A percentile compares a stretch with the other conserved stretches of the same genome.
Conservation (phyloP, 2,797 vertebrate species). For the Cossypha niveicapilla region DNA sequence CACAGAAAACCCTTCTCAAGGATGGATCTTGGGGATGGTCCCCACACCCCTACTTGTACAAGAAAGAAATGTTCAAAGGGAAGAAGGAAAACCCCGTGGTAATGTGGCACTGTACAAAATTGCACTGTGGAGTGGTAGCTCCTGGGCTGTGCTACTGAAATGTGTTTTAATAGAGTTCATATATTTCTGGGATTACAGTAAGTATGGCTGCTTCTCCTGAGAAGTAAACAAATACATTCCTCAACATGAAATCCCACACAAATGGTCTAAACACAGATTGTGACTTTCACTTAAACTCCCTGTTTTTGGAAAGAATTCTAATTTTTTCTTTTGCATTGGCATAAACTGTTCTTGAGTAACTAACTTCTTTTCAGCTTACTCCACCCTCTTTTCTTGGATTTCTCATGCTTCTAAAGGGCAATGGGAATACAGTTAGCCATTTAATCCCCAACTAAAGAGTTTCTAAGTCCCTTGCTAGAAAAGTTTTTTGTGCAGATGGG, state of each 20-base stretch:
- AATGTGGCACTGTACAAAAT: background rate
- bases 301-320: slow-evolving; percentile 23
- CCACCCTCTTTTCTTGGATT: slow-evolving; percentile 45
- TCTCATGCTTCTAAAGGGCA: slow-evolving; percentile 24
- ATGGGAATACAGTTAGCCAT: background rate
- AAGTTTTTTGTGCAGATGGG: background rate
- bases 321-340: slow-evolving; percentile 36
- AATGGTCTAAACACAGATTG: slow-evolving; percentile 35
- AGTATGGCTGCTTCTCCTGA: background rate
- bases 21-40: background rate
- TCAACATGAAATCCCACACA: slow-evolving; percentile 56
- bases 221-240: background rate
- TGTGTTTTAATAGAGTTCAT: background rate
- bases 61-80: background rate
- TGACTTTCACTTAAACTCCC: slow-evolving; percentile 28
- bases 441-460: background rate
- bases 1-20: background rate
- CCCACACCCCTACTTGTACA: background rate
- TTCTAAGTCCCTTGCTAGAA: background rate
- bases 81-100: background rate
- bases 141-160: background rate
- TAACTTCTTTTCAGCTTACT: slow-evolving; percentile 31
- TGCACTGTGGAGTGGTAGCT: background rate
- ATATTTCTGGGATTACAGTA: background rate
- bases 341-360: slow-evolving; percentile 36